These are phyloP conservation scores for Eumaeus atala DNA, from an alignment of 1,140 invertebrate genomes.

Conservation along the genomic window DNA sequence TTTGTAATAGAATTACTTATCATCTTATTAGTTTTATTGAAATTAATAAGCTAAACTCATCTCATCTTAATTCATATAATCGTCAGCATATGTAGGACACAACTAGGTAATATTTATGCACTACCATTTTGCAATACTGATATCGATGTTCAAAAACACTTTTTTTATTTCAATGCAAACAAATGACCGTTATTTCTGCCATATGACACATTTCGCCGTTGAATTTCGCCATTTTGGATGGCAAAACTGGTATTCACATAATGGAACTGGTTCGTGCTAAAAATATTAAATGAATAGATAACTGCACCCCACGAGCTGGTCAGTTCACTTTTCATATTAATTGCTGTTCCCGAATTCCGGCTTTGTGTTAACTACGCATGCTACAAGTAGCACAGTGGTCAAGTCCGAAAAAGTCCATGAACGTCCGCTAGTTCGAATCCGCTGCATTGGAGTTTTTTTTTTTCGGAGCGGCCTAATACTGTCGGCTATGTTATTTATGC, in stretches of 20 bases:
- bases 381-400: neutral
- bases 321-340: neutral
- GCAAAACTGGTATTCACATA: slow-evolving; percentile 15
- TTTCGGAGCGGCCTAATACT: no score
- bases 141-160: neutral
- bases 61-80: no score
- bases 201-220: slow-evolving; percentile 10
- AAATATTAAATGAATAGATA: neutral
- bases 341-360: neutral
- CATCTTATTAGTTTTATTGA: neutral
- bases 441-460: no score
- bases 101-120: no score
- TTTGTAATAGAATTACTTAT: no score
- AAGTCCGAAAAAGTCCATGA: no score
- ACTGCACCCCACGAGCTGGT: neutral
- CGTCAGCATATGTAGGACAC: neutral
- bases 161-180: neutral
- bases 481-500: no score
- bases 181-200: slow-evolving; percentile 12
- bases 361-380: neutral
- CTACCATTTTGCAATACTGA: neutral
- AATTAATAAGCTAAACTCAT: neutral
- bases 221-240: neutral
- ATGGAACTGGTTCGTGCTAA: slow-evolving; percentile 5
- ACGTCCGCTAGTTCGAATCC: no score